These are phyloP conservation scores for Taurulus bubalis DNA, from an alignment of 2,113 vertebrate species.

Conservation along the genomic window DNA sequence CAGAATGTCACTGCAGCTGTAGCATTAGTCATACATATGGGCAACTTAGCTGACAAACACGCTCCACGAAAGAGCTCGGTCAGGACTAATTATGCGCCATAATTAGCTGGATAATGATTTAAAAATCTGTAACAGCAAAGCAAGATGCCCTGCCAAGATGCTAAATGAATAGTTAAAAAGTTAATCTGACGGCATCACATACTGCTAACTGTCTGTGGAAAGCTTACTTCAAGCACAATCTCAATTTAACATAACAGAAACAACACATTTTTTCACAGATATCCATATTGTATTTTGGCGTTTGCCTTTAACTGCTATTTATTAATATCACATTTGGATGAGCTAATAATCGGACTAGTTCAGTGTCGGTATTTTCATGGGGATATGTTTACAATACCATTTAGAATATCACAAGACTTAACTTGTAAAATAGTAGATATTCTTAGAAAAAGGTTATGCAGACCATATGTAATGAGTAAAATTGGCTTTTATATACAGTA, in stretches of 20 bases:
- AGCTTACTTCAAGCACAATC: neutral
- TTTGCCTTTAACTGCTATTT: neutral
- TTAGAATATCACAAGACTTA: too few relatives aligned
- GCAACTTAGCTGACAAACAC: slow-evolving; percentile 34
- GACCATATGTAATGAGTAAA: neutral
- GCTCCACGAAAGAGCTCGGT: neutral
- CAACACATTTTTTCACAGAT: neutral
- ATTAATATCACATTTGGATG: neutral
- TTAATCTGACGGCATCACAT: neutral
- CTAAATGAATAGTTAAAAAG: slow-evolving; percentile 3
- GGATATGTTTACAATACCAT: neutral
- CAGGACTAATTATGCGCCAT: slow-evolving; percentile 13
- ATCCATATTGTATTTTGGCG: too few relatives aligned
- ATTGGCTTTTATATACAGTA: neutral
- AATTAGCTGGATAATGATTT: slow-evolving; percentile 27
- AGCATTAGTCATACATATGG: slow-evolving; percentile 1
- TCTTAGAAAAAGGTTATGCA: neutral
- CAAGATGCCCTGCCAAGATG: slow-evolving; percentile 11
- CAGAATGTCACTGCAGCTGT: slow-evolving; percentile 6
- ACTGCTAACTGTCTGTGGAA: neutral
- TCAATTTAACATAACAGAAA: neutral
- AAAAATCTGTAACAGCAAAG: slow-evolving; percentile 18
- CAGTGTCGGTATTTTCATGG: neutral
- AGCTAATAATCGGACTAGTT: neutral
- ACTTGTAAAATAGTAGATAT: neutral